A percentile compares a stretch with the other conserved stretches of the same genome.
Conservation (phyloP, 1,140 invertebrate genomes). For the Achroia grisella region DNA sequence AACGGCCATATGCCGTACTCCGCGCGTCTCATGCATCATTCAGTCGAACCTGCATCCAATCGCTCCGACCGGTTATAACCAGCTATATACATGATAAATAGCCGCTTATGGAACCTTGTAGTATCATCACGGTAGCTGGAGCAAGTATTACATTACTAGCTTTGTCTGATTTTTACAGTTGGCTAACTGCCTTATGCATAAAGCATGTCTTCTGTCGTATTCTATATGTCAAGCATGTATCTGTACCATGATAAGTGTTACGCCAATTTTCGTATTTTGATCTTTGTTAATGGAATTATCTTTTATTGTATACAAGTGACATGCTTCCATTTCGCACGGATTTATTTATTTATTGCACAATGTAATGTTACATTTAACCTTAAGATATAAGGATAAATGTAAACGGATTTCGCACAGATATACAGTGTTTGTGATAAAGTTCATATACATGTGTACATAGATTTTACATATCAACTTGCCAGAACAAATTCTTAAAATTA, state of each 20-base stretch:
- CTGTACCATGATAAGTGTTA: constrained; percentile 28
- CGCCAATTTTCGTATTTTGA: constrained; percentile 20
- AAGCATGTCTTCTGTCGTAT: no score
- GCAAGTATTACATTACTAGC: constrained; percentile 17
- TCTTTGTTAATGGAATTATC: no score
- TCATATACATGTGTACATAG: no score
- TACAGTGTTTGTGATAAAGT: no score
- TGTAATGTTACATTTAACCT: no score
- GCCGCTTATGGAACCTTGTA: constrained; percentile 35
- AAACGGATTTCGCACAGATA: no score
- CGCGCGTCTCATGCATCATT: constrained; percentile 27
- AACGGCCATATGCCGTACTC: constrained; percentile 11
- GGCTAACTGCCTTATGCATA: constrained; percentile 26
- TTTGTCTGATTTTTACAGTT: constrained; percentile 36
- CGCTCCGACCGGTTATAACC: constrained; percentile 27
- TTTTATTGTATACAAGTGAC: no score
- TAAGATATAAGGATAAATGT: no score
- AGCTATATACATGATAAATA: constrained; percentile 35
- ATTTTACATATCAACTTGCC: no score
- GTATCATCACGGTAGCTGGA: constrained; percentile 28
- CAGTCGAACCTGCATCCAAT: constrained; percentile 33
- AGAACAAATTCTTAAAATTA: no score
- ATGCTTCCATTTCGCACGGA: no score
- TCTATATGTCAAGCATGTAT: constrained; percentile 10
- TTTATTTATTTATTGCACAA: no score